These are phyloP conservation scores for Stratiomys singularior DNA, from an alignment of 2,888 invertebrate species.

Conservation along the genomic window DNA sequence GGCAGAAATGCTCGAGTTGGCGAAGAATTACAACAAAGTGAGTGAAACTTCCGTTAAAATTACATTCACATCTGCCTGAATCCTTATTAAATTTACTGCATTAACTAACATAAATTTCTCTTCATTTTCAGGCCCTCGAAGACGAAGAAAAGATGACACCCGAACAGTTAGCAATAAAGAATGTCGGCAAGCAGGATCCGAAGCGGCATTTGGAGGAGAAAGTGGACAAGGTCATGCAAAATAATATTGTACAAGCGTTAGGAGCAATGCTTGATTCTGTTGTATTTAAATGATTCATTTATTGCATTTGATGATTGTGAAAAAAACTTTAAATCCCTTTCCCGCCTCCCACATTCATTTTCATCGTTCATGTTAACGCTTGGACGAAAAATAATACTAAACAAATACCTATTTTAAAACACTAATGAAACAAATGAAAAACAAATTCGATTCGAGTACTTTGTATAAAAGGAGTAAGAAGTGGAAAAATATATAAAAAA, in stretches of 20 bases:
- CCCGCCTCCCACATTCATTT: no score
- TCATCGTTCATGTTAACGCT: no score
- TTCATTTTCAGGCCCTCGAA: conserved; percentile 77
- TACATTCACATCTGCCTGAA: conserved; percentile 57
- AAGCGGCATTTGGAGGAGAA: conserved; percentile 99
- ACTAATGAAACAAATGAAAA: not conserved
- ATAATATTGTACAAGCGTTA: conserved; percentile 97
- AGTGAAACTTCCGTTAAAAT: no score
- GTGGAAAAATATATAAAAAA: conserved; percentile 5
- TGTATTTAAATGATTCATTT: conserved; percentile 79
- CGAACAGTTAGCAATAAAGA: conserved; percentile 98
- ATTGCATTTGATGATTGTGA: not conserved
- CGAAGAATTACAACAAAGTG: conserved; percentile 94
- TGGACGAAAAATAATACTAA: no score
- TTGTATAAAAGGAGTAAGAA: conserved; percentile 27
- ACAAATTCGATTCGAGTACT: not conserved
- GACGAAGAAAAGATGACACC: conserved; percentile 99
- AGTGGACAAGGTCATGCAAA: conserved; percentile 95
- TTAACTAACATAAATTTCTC: not conserved
- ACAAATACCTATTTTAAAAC: not conserved
- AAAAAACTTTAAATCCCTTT: no score
- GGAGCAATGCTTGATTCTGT: conserved; percentile 96
- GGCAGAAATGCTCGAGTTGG: conserved; percentile 95
- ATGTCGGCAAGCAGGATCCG: conserved; percentile 99
- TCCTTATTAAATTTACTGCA: conserved; percentile 10